These are phyloP conservation scores for Leptura quadrifasciata DNA, from an alignment of 2,888 invertebrate species.

Conservation along the genomic window DNA sequence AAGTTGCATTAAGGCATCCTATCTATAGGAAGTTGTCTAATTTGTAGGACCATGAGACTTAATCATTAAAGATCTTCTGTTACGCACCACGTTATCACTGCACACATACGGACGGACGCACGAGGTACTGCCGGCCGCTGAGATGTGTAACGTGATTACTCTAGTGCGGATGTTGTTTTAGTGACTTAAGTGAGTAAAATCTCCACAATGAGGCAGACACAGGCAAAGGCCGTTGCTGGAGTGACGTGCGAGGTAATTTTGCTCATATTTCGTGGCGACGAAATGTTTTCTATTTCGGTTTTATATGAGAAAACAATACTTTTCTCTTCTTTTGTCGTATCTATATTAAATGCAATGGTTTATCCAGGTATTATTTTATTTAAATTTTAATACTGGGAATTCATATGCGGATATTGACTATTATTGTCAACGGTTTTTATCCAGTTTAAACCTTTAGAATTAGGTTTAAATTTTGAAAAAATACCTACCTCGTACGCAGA, in stretches of 20 bases:
- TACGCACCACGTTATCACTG: constrained; percentile 36
- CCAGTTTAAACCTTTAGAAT: too few species aligned
- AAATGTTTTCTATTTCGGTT: constrained; percentile 5
- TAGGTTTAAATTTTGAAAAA: too few species aligned
- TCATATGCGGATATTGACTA: too few species aligned
- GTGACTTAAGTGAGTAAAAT: constrained; percentile 53
- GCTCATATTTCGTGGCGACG: constrained; percentile 2
- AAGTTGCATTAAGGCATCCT: constrained; percentile 40
- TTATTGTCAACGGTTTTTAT: too few species aligned
- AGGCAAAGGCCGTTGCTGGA: constrained; percentile 62
- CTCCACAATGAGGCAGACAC: constrained; percentile 59
- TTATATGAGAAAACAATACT: background rate
- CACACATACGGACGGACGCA: constrained; percentile 38
- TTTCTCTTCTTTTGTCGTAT: background rate
- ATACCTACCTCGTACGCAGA: too few species aligned
- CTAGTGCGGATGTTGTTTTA: constrained; percentile 48
- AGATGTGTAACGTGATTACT: constrained; percentile 38
- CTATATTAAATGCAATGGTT: too few species aligned
- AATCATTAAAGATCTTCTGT: constrained; percentile 53
- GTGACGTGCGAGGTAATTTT: constrained; percentile 62
- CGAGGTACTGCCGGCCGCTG: constrained; percentile 31
- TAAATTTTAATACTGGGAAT: too few species aligned
- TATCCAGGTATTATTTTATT: too few species aligned
- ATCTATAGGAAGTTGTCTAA: constrained; percentile 49
- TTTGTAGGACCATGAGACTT: constrained; percentile 59